A percentile compares a stretch with the other conserved stretches of the same genome.
Evolutionary conservation across 64 coral and sea anemone species (phyloP).

Genomic region (Porites australiensis): DNA sequence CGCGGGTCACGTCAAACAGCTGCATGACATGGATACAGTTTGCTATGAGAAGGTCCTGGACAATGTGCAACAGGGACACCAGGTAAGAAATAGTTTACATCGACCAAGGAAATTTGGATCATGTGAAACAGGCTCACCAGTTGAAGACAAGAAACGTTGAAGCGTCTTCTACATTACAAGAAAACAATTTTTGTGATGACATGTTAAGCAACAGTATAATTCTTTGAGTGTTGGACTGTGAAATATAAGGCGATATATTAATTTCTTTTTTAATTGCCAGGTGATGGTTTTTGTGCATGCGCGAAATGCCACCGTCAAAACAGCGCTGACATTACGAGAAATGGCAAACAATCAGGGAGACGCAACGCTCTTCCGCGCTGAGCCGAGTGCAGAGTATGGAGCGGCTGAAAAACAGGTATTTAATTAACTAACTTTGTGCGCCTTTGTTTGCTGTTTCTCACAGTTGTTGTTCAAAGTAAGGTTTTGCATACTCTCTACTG

Average conservation of each 20-base stretch:
- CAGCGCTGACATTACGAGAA: conserved; percentile 89
- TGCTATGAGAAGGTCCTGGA: conserved; percentile 96
- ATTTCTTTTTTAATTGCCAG: conserved; percentile 13
- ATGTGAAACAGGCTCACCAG: conserved; percentile 93
- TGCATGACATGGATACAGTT: conserved; percentile 93
- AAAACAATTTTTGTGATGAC: too few species aligned
- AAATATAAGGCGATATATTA: neutral
- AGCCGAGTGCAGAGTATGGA: conserved; percentile 83
- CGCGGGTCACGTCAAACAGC: conserved; percentile 63
- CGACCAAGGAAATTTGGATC: conserved; percentile 75
- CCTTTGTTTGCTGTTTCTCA: too few species aligned
- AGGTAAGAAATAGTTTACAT: conserved; percentile 84
- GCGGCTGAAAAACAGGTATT: conserved; percentile 90
- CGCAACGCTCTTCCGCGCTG: conserved; percentile 61
- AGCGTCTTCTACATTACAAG: too few species aligned
- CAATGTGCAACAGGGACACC: conserved; percentile 92
- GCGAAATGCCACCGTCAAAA: conserved; percentile 93
- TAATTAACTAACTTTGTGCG: too few species aligned
- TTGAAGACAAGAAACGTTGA: neutral
- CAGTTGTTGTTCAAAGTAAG: too few species aligned
- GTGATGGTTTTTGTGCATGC: conserved; percentile 99
- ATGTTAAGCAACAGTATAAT: too few species aligned
- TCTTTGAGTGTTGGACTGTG: neutral
- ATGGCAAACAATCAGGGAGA: conserved; percentile 93
- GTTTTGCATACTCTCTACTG: too few species aligned